Conservation (phyloP, 2,113 vertebrate species). For the Nerophis lumbriciformis region DNA sequence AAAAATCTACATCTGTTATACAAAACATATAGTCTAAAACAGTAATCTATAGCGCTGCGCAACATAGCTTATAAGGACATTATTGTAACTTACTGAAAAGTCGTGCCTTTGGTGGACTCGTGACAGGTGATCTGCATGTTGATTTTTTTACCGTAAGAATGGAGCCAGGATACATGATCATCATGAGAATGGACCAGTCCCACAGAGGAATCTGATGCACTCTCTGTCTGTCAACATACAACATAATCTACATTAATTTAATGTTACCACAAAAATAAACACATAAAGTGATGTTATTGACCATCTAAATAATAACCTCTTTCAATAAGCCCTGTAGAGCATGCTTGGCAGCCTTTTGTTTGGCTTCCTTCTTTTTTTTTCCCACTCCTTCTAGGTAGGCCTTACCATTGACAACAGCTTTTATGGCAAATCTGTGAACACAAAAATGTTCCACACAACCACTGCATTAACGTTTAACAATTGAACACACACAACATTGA, state of each 20-base stretch:
- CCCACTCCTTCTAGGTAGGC: slow-evolving; percentile 54
- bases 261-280: background rate
- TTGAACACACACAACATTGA: no score
- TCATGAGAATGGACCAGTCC: slow-evolving; percentile 10
- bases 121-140: background rate
- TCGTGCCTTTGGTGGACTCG: slow-evolving; percentile 13
- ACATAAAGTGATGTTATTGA: background rate
- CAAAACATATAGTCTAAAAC: background rate
- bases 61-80: background rate
- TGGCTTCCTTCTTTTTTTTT: slow-evolving; percentile 67
- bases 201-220: background rate
- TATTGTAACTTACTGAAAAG: slow-evolving; percentile 29
- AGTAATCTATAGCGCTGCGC: background rate
- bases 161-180: slow-evolving; percentile 59
- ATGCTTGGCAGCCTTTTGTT: slow-evolving; percentile 63
- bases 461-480: background rate
- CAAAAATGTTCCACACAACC: background rate
- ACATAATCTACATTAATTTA: background rate
- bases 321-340: slow-evolving; percentile 23
- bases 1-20: slow-evolving; percentile 34
- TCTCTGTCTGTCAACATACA: slow-evolving; percentile 28
- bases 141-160: slow-evolving; percentile 56
- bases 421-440: slow-evolving; percentile 52
- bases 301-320: background rate
- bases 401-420: slow-evolving; percentile 42